A percentile compares a stretch with the other conserved stretches of the same genome.
Evolutionary conservation across 2,797 vertebrate genomes (phyloP).

Genomic region (Caiman crocodilus): DNA sequence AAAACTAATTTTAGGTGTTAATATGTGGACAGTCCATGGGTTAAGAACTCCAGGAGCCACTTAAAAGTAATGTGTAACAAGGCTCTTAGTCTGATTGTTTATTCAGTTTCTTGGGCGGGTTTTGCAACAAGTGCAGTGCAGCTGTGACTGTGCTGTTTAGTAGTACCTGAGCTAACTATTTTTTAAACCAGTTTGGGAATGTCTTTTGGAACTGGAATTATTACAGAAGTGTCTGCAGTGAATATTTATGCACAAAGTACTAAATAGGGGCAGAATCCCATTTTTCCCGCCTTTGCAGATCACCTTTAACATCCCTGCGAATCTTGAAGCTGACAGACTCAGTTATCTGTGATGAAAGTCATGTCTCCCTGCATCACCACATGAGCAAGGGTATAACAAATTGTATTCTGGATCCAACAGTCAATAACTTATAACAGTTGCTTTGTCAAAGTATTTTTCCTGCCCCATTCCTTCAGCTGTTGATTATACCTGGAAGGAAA

Average conservation of each 20-base stretch:
- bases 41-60: no score
- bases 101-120: constrained; percentile 42
- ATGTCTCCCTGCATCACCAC: not conserved
- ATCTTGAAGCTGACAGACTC: constrained; percentile 13
- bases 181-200: no score
- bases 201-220: no score
- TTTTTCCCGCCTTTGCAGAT: not conserved
- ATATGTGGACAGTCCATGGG: no score
- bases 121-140: constrained; percentile 21
- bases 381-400: constrained; percentile 22
- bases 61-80: no score
- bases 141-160: not conserved
- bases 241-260: not conserved
- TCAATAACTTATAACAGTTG: constrained; percentile 48
- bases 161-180: no score
- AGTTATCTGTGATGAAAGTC: not conserved
- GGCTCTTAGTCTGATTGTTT: constrained; percentile 21
- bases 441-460: constrained; percentile 4
- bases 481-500: constrained; percentile 3
- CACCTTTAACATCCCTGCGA: constrained; percentile 7
- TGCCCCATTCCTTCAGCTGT: constrained; percentile 23
- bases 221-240: no score
- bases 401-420: constrained; percentile 31
- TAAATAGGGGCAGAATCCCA: not conserved
- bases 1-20: no score